Base-by-base conservation (phyloP, 2,797 vertebrate species). In the Myripristis murdjan region DNA sequence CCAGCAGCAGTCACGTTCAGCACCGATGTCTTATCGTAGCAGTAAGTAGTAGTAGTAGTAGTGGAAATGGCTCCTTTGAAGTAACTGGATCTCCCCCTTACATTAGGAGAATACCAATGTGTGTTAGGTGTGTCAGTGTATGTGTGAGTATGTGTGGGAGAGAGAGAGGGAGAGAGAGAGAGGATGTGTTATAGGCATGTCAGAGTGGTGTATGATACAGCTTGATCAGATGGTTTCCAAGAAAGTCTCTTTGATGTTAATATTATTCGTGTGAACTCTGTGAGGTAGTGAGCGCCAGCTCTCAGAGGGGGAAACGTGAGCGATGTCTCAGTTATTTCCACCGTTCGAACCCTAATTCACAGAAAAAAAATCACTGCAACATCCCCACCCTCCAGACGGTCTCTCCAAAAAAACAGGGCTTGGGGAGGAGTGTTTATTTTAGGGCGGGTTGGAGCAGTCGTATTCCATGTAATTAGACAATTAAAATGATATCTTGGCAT, bases 181-280 rank as follows among this genome's bases (percentile, higher is more conserved):
- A 16, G 46, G 49, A 57, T 74, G 81, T 88, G 82, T 89, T 82
- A 58, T 59, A 80, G 71, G 78, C 83, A 69, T 88, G 91, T 90
- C 89, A 87, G 84, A 86, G 77, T 60, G 59, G 77, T 79, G 81
- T 89, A 85, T 84, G 88, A 87, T 90, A 75, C 77, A 91, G 89
- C 87, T 92, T 90, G 91, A 93, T 94, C 91, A 91, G 89, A 92
- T 92, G 87, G 80, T 82, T 92, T 92, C 83, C 81, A 83, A 87
- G 89, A 91, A 93, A 91, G 89, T 90, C 80, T 82, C 80, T 92
- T 92, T 93, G 91, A 94, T 92, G 89, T 90, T 89, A 89, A 89
- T 85, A 86, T 86, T 88, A 88, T 92, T 92, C 87, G 82, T 89
- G 88, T 86, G 90, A 91, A 89, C 88, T 84, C 81, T 69, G 82